Base-by-base conservation (phyloP, 2,797 vertebrate genomes). In the Anolis apletophallus region DNA sequence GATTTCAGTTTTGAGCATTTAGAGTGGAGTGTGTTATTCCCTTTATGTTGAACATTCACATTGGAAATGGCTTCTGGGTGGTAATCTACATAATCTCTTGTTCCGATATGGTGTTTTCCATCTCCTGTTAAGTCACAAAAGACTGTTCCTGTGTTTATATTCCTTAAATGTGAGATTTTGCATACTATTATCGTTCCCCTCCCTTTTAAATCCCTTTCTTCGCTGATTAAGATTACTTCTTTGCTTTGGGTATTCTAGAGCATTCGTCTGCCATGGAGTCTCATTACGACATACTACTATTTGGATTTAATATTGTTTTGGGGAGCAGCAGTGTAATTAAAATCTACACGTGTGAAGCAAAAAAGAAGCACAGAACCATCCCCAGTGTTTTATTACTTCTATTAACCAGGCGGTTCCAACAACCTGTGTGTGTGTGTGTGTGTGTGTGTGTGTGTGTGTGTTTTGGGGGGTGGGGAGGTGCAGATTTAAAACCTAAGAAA, bases 141-240 rank as follows among this genome's bases (percentile, higher is more conserved):
- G 29, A 3, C 34, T 7, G 7, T 11, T 50, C 40, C 69, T 82
- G 4, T 59, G n/a, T 74, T 59, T 83, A 73, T 83, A 46, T 34
- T 83, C 80, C 67, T 83, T 73, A 83, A 83, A 73, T 83, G 69
- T 11, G 9, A 59, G 29, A 34, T 73, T 83, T 59, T 34, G 19
- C 2, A 16, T 55, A 32, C 52, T 55, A 32, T n/a, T 46, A 19
- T 85, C 36, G 55, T 10, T 17, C 52, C 17, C 6, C n/a, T 13
- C 6, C 29, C 17, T 5, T 11, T 46, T 69, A 76, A 76, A 34
- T 46, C 67, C 52, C 34, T 59, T 71, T 68, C 16, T 77, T 61
- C 54, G n/a, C 57, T 87, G 80, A 59, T 87, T 83, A 78, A 81
- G 71, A 73, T 68, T 68, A 46, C 72, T 68, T 52, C 19, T 81